Evolutionary conservation across 2,888 invertebrate species (phyloP).

Genomic region (Agrypnus murinus): DNA sequence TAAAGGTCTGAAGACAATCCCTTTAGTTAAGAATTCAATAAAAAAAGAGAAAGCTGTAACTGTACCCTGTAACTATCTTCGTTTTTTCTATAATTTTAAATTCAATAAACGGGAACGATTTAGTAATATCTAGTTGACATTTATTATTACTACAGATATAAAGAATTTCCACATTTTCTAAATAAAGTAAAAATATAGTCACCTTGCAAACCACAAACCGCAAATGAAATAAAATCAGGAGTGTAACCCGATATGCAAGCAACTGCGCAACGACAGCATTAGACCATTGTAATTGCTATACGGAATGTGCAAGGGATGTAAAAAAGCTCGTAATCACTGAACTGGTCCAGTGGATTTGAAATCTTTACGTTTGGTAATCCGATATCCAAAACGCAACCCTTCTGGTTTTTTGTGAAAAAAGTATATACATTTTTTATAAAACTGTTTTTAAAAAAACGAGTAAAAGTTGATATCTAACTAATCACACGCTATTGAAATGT

Average conservation of each 20-base stretch:
- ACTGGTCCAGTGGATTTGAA: slow-evolving; percentile 58
- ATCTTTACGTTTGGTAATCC: slow-evolving; percentile 49
- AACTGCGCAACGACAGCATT: slow-evolving; percentile 62
- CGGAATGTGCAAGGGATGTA: slow-evolving; percentile 55
- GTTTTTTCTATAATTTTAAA: background rate
- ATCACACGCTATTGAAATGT: slow-evolving; percentile 16
- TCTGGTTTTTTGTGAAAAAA: slow-evolving; percentile 41
- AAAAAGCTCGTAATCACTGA: slow-evolving; percentile 56
- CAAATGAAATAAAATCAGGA: slow-evolving; percentile 64
- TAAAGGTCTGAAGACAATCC: no score
- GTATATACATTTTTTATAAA: slow-evolving; percentile 25
- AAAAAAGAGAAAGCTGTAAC: background rate
- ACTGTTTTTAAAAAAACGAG: slow-evolving; percentile 22
- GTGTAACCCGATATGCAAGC: slow-evolving; percentile 59
- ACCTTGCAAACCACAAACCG: slow-evolving; percentile 64
- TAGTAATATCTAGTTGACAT: background rate
- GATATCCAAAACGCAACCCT: slow-evolving; percentile 50
- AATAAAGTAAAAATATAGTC: slow-evolving; percentile 57
- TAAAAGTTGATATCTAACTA: slow-evolving; percentile 25
- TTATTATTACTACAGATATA: background rate
- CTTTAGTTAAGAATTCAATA: no score
- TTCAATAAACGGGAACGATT: background rate
- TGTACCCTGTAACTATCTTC: background rate
- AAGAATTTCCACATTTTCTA: slow-evolving; percentile 36
- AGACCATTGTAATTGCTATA: slow-evolving; percentile 58